These are phyloP conservation scores for Stenodema calcarata DNA, from an alignment of 2,888 invertebrate genomes.

Conservation along the genomic window DNA sequence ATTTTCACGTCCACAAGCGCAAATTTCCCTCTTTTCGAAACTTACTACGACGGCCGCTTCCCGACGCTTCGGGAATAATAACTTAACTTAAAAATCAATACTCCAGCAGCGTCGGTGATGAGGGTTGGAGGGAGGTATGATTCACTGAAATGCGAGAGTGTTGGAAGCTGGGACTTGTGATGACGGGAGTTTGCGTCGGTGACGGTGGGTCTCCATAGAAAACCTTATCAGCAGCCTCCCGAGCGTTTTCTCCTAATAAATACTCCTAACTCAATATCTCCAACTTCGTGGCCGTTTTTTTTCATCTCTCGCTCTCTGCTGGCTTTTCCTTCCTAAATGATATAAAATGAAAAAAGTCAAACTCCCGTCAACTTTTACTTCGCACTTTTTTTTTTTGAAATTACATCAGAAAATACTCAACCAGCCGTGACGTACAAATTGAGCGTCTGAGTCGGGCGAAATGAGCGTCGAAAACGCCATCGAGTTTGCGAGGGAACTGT, in stretches of 20 bases:
- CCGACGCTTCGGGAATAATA: slow-evolving; percentile 39
- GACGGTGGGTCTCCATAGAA: slow-evolving; percentile 35
- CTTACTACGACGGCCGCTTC: slow-evolving; percentile 19
- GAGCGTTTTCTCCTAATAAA: slow-evolving; percentile 44
- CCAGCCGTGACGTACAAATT: too few species aligned
- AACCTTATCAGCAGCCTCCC: slow-evolving; percentile 47
- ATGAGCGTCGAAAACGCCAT: too few species aligned
- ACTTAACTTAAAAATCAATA: slow-evolving; percentile 44
- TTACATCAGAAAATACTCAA: too few species aligned
- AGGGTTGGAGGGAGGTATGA: background rate
- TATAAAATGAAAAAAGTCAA: background rate
- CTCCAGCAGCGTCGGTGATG: background rate
- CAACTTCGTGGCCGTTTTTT: background rate
- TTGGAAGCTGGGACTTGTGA: background rate
- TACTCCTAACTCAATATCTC: slow-evolving; percentile 43
- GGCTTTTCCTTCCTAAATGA: background rate
- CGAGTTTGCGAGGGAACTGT: too few species aligned
- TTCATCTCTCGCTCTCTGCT: background rate
- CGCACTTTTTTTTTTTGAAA: background rate
- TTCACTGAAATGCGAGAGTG: slow-evolving; percentile 8
- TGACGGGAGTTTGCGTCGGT: background rate
- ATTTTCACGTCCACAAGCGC: too few species aligned
- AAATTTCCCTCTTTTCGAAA: background rate
- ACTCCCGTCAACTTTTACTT: background rate
- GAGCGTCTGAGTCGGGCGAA: too few species aligned